A percentile compares a stretch with the other conserved stretches of the same genome.
phyloP scores from a whole-genome alignment of 2,113 vertebrate genomes.

The Fulica atra region DNA sequence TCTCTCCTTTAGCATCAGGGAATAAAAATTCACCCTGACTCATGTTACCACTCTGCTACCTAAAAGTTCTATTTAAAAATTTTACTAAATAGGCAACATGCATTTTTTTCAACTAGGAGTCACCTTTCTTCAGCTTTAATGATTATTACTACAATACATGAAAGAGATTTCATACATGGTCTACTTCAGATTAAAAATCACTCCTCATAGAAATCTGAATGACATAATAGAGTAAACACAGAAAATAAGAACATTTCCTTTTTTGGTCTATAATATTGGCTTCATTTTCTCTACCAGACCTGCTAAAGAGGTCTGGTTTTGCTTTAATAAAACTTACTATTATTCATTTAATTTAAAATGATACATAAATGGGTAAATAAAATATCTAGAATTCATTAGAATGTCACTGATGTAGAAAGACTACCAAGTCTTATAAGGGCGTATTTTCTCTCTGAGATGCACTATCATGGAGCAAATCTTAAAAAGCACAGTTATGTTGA shows the following conservation, averaged over 20 bases:
- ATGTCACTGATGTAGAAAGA: not conserved
- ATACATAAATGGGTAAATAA: not conserved
- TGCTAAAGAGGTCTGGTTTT: not conserved
- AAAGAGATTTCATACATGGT: not conserved
- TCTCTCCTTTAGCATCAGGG: not conserved
- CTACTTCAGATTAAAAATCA: not conserved
- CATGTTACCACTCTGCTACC: not conserved
- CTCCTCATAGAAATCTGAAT: not conserved
- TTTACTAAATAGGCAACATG: not conserved
- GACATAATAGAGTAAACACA: not conserved
- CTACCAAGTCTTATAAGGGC: rapidly evolving
- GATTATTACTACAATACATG: not conserved
- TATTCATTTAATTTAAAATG: not conserved
- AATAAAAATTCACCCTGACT: not conserved
- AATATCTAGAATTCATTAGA: not conserved
- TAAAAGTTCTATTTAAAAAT: not conserved
- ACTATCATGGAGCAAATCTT: not conserved
- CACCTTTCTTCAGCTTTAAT: not conserved
- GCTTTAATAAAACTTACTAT: not conserved
- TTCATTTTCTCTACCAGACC: not conserved
- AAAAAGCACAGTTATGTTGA: rapidly evolving
- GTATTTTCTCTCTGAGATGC: not conserved
- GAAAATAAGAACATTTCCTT: not conserved
- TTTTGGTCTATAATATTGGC: not conserved
- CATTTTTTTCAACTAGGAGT: not conserved